Percentiles rank a stretch among this genome's conserved stretches.
Conservation (phyloP, 1,140 invertebrate genomes). For the Melanaphis sacchari region DNA sequence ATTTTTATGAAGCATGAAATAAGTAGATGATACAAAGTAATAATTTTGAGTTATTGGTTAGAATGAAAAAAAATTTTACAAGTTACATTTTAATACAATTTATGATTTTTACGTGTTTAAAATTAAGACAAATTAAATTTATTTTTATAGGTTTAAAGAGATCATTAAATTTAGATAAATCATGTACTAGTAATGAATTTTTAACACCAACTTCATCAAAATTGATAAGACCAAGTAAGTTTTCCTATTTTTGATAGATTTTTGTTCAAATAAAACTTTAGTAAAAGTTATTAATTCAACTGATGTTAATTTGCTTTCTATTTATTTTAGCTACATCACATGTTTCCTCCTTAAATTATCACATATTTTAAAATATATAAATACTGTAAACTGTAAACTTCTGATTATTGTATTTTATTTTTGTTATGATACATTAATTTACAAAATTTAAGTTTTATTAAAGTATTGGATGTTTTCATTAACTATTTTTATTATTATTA, state of each 20-base stretch:
- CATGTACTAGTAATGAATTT: neutral
- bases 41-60: neutral
- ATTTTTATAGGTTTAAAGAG: neutral
- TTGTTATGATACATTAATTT: too few species aligned
- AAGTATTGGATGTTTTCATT: too few species aligned
- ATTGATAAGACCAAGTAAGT: neutral
- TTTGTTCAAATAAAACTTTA: neutral
- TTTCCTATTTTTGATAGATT: neutral
- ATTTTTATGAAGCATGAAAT: neutral
- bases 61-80: neutral
- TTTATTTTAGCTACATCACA: neutral
- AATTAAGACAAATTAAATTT: neutral
- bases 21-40: neutral
- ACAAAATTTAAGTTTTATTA: too few species aligned
- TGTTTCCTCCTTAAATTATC: neutral
- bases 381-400: too few species aligned
- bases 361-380: too few species aligned
- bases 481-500: too few species aligned
- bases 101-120: neutral
- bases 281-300: neutral
- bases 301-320: neutral
- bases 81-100: neutral
- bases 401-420: too few species aligned
- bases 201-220: conserved; percentile 9
- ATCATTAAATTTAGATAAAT: conserved; percentile 2